These are phyloP conservation scores for Hipparchia sbordonii DNA, from an alignment of 2,888 invertebrate species.

Conservation along the genomic window DNA sequence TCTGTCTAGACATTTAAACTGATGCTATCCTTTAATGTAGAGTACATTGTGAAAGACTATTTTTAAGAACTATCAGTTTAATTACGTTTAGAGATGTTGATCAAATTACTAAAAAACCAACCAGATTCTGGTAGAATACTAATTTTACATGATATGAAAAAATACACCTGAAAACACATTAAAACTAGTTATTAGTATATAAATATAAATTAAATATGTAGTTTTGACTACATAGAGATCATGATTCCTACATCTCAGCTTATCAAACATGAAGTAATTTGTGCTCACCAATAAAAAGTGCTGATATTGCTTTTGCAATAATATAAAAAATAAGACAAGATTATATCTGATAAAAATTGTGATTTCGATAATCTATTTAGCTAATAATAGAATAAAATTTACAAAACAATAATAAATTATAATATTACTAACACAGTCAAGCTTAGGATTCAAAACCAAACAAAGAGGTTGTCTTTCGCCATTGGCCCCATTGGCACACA, in stretches of 20 bases:
- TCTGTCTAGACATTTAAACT: too few relatives aligned
- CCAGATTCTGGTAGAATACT: too few relatives aligned
- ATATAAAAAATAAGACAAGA: background rate
- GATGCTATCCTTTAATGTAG: too few relatives aligned
- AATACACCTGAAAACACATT: too few relatives aligned
- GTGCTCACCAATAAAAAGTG: background rate
- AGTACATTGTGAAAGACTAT: too few relatives aligned
- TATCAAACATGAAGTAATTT: background rate
- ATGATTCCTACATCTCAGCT: background rate
- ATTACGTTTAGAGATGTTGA: too few relatives aligned
- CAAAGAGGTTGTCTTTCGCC: background rate
- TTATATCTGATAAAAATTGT: background rate
- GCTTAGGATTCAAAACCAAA: slow-evolving; percentile 11
- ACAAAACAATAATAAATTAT: slow-evolving; percentile 9
- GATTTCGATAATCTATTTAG: background rate
- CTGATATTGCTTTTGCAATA: background rate
- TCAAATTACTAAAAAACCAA: too few relatives aligned
- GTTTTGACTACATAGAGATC: slow-evolving; percentile 2
- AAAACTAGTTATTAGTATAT: too few relatives aligned
- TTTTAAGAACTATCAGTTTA: too few relatives aligned
- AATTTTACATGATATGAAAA: too few relatives aligned
- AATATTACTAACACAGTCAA: slow-evolving; percentile 19
- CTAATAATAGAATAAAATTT: background rate
- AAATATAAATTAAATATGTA: background rate
- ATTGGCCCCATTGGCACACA: too few relatives aligned